Evolutionary conservation across 2,113 vertebrate genomes (phyloP).

Genomic region (Dromiciops gliroides): DNA sequence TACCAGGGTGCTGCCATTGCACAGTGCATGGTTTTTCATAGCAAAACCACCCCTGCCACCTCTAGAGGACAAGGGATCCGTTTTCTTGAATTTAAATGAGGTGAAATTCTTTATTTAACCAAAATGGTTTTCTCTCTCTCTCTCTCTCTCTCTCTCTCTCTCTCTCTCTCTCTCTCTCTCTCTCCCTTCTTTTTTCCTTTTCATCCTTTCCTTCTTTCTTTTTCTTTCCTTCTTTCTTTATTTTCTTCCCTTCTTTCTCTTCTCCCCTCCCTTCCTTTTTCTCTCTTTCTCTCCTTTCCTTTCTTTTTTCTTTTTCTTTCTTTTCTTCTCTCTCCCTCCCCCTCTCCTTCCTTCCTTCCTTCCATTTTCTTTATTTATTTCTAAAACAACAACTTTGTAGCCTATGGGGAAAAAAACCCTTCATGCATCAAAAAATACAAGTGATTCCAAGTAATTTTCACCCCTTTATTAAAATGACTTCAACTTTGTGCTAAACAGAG

Average conservation of each 20-base stretch:
- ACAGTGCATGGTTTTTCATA: not conserved
- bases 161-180: too few species aligned
- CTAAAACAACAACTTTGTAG: accelerated
- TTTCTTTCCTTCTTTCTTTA: too few species aligned
- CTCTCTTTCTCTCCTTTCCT: too few species aligned
- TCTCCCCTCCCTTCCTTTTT: too few species aligned
- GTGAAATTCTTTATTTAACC: not conserved
- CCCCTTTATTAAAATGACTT: not conserved
- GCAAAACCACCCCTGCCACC: not conserved
- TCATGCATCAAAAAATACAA: not conserved
- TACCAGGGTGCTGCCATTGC: too few species aligned
- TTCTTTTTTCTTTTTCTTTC: too few species aligned
- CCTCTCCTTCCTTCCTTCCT: not conserved
- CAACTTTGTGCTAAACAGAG: not conserved
- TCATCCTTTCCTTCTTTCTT: too few species aligned
- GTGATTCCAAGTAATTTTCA: not conserved
- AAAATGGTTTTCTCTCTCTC: not conserved
- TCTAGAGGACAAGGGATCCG: not conserved
- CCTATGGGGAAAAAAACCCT: not conserved
- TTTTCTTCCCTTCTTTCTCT: too few species aligned
- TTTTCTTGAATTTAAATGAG: not conserved
- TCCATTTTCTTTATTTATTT: not conserved
- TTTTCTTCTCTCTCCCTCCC: too few species aligned
- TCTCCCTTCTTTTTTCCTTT: too few species aligned
- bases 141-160: accelerated